phyloP scores from a whole-genome alignment of 2,888 invertebrate genomes.

The Dinocampus coccinellae region DNA sequence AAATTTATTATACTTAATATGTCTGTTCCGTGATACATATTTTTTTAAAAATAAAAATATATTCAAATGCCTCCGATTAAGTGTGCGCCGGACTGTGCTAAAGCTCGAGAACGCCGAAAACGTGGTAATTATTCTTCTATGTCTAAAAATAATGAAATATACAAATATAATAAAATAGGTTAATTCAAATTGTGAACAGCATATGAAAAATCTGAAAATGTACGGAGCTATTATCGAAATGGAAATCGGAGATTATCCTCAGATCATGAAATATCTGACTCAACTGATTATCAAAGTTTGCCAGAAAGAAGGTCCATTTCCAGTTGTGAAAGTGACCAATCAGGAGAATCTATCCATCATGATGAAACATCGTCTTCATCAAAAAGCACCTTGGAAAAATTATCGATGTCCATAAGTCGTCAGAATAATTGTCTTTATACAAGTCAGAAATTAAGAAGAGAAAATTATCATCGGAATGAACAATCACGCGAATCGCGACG shows the following conservation, averaged over 20 bases:
- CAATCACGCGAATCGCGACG: not conserved
- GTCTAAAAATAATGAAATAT: not conserved
- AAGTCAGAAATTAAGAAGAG: not conserved
- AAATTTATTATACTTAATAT: not conserved
- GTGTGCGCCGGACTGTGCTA: not conserved
- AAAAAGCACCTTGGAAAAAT: not conserved
- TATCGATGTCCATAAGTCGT: not conserved
- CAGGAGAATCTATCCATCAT: constrained; percentile 1
- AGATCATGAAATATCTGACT: constrained; percentile 7
- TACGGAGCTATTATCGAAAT: not conserved
- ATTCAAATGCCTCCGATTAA: not conserved
- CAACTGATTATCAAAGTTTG: constrained; percentile 12
- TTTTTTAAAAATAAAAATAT: not conserved
- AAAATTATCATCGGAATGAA: not conserved
- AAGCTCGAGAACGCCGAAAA: not conserved
- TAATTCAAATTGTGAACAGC: not conserved
- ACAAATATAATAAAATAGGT: not conserved
- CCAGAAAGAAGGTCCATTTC: not conserved
- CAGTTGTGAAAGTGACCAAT: not conserved
- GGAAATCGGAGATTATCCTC: not conserved
- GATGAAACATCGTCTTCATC: not conserved
- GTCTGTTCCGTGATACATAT: not conserved
- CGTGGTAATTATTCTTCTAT: not conserved
- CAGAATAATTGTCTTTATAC: not conserved
- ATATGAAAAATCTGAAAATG: not conserved